phyloP scores from a whole-genome alignment of 2,797 vertebrate species.

The Gobionotothen gibberifrons region DNA sequence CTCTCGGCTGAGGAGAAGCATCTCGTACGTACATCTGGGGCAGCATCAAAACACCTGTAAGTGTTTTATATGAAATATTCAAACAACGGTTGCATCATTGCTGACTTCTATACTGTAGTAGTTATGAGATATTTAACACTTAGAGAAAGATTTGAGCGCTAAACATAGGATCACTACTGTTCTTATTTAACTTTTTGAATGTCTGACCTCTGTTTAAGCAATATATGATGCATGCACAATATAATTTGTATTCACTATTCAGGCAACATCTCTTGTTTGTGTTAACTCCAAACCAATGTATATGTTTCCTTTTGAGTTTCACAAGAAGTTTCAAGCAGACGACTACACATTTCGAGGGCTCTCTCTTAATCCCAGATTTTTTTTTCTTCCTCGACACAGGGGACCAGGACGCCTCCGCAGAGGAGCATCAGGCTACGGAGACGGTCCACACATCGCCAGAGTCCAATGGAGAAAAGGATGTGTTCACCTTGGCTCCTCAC shows the following conservation, averaged over 20 bases:
- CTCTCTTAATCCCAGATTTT: slow-evolving; percentile 8
- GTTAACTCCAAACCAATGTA: background rate
- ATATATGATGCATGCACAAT: background rate
- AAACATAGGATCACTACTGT: background rate
- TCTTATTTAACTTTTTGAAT: background rate
- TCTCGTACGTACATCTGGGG: slow-evolving; percentile 18
- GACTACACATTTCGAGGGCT: background rate
- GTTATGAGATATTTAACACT: slow-evolving; percentile 1
- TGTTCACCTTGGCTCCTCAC: slow-evolving; percentile 38
- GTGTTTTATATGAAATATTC: slow-evolving; percentile 18
- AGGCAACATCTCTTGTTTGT: background rate
- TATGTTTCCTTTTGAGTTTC: background rate
- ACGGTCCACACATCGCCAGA: background rate
- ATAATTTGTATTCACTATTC: background rate
- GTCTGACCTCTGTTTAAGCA: background rate
- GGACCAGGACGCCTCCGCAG: slow-evolving; percentile 22
- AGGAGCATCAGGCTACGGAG: slow-evolving; percentile 28
- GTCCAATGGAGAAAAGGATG: slow-evolving; percentile 11
- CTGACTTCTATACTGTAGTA: background rate
- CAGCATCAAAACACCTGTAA: slow-evolving; percentile 54
- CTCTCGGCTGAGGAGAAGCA: slow-evolving; percentile 69
- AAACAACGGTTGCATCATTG: background rate
- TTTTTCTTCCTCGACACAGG: slow-evolving; percentile 36
- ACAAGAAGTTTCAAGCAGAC: background rate
- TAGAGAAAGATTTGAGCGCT: background rate